Conservation (phyloP, 2,888 invertebrate species). For the Morpho achilles region DNA sequence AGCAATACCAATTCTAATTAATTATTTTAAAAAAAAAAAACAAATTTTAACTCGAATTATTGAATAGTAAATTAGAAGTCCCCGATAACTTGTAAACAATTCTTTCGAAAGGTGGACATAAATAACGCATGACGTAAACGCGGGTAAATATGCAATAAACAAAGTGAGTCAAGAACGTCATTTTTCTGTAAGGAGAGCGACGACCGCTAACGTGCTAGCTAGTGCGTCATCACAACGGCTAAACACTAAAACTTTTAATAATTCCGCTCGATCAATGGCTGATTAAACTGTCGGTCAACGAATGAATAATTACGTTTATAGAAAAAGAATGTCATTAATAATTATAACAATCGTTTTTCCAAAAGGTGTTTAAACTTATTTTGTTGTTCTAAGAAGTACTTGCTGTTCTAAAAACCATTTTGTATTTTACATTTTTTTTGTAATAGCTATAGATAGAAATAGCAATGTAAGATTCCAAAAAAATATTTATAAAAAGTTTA, state of each 20-base stretch:
- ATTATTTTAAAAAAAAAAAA: no score
- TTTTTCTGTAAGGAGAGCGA: conserved; percentile 59
- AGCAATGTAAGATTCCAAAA: conserved; percentile 1
- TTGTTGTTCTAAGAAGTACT: no score
- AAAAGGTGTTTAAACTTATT: no score
- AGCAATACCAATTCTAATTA: no score
- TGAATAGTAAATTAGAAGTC: no score
- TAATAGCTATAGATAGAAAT: background rate
- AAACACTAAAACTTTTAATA: background rate
- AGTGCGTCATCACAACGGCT: conserved; percentile 36
- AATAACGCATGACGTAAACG: conserved; percentile 41
- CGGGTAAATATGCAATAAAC: conserved; percentile 45
- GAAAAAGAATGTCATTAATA: background rate
- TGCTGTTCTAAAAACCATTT: no score
- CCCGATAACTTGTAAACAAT: conserved; percentile 8
- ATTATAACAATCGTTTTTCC: background rate
- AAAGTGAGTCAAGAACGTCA: conserved; percentile 59
- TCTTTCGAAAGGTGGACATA: conserved; percentile 22
- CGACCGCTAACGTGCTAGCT: conserved; percentile 57
- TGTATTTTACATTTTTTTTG: no score
- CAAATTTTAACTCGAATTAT: no score
- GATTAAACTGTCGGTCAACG: conserved; percentile 3
- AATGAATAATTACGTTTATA: conserved; percentile 1
- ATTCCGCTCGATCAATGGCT: background rate
- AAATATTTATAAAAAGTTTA: background rate